Base-by-base conservation (phyloP, 2,113 vertebrate genomes). In the Otus sunia region DNA sequence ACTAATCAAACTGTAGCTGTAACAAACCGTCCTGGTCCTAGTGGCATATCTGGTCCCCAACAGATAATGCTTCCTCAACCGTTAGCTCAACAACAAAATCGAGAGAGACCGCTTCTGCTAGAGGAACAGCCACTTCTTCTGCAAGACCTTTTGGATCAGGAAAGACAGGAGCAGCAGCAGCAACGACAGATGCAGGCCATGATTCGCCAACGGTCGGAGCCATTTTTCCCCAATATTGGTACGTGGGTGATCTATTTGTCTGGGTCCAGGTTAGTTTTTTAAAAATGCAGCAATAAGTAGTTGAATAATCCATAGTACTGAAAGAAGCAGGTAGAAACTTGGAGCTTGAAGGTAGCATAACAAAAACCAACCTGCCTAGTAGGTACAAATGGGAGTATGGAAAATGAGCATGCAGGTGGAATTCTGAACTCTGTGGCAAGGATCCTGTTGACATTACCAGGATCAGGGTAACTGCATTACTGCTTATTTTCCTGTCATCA, bases 171-270 rank as follows among this genome's bases (percentile, higher is more conserved):
- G 82, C 99, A 99, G 97, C 99, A 99, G 95, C 99, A 99, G 95
- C 99, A 99, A 86, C 98, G 99, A 58, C 99, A 99, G 96, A 99
- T 99, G 99, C 99, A 99, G 97, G 98, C 99, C 43, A 98, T 99
- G 98, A 99, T 99, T 83, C 98, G 98, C 21, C 99, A 99, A 25
- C 99, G 98, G 10, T 98, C 99, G 0, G 99, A 99, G 66, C 93
- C 99, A 0, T 98, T 98, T 92, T 98, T 99, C 84, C 99, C 99
- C 5, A 99, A 98, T 91, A 98, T 99, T 62, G 99, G 99, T 99
- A 98, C 75, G 98, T 96, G 72, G 58, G 29, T 55, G 58, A 60
- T 56, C 15, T 75, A 1, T 67, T 60, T 69, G 29, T 63, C 9
- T 26, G 34, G 29, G 12, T 78, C 60, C 36, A 62, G 18, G 16